Evolutionary conservation across 2,797 vertebrate genomes (phyloP).

Genomic region (Pipistrellus nathusii): DNA sequence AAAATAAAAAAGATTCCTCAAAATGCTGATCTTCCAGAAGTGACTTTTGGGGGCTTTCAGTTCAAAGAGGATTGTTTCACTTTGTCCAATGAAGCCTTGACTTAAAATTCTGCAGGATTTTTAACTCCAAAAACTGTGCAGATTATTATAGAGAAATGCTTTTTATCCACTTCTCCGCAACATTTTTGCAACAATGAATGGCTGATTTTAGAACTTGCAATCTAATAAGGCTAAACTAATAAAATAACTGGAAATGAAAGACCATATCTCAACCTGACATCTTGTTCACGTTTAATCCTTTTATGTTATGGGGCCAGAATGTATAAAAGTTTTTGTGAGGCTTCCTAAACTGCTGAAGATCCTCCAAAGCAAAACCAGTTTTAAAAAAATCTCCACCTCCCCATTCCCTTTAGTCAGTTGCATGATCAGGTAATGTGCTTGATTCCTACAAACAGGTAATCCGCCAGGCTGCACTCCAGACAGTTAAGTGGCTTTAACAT

Average conservation of each 20-base stretch:
- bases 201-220: slow-evolving; percentile 63
- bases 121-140: slow-evolving; percentile 71
- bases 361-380: slow-evolving; percentile 83
- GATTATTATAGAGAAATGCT: background rate
- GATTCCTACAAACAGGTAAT: slow-evolving; percentile 87
- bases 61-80: slow-evolving; percentile 70
- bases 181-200: slow-evolving; percentile 70
- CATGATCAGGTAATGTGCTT: slow-evolving; percentile 83
- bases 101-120: slow-evolving; percentile 71
- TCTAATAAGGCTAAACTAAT: slow-evolving; percentile 78
- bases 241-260: slow-evolving; percentile 68
- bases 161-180: slow-evolving; percentile 29
- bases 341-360: slow-evolving; percentile 75
- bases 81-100: slow-evolving; percentile 73
- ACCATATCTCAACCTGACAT: slow-evolving; percentile 8
- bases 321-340: slow-evolving; percentile 74
- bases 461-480: slow-evolving; percentile 78
- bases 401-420: background rate
- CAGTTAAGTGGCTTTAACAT: slow-evolving; percentile 88
- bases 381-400: slow-evolving; percentile 57
- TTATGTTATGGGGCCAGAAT: slow-evolving; percentile 57
- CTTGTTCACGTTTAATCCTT: slow-evolving; percentile 79
- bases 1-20: slow-evolving; percentile 56
- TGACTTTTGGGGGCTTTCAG: slow-evolving; percentile 57
- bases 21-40: slow-evolving; percentile 65